Conservation (phyloP, 2,113 vertebrate species). For the Lophius piscatorius region DNA sequence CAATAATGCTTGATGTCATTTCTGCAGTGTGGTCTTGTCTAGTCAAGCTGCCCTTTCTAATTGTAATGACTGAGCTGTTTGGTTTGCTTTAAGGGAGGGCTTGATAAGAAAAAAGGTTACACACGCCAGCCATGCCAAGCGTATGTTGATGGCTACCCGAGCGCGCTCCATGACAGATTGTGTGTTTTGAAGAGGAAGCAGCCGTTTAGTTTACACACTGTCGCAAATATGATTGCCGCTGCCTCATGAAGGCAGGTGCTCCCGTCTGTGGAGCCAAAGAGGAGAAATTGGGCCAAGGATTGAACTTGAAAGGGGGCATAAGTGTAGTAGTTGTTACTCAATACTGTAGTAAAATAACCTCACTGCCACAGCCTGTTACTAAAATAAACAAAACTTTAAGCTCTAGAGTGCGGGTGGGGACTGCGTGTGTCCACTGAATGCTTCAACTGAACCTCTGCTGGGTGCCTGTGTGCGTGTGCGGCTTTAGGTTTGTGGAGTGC, state of each 20-base stretch:
- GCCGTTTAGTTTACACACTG: constrained; percentile 53
- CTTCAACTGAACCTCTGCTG: constrained; percentile 22
- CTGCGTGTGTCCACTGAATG: constrained; percentile 45
- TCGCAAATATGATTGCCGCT: constrained; percentile 28
- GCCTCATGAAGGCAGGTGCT: constrained; percentile 51
- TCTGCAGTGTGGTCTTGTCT: constrained; percentile 52
- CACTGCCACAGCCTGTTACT: constrained; percentile 78
- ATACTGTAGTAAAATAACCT: constrained; percentile 78
- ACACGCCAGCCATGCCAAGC: constrained; percentile 32
- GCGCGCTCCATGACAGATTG: constrained; percentile 14
- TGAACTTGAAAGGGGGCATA: constrained; percentile 70
- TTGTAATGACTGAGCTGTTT: constrained; percentile 24
- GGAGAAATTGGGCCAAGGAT: constrained; percentile 49
- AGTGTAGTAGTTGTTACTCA: constrained; percentile 76
- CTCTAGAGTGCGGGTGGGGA: constrained; percentile 42
- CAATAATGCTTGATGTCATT: constrained; percentile 29
- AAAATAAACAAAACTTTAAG: constrained; percentile 76
- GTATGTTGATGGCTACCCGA: neutral
- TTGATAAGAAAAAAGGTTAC: constrained; percentile 31
- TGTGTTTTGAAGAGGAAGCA: constrained; percentile 58
- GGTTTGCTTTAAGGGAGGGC: constrained; percentile 39
- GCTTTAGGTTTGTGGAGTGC: constrained; percentile 29
- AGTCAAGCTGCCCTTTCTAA: constrained; percentile 33
- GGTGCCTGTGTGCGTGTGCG: constrained; percentile 36
- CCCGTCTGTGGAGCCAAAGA: constrained; percentile 45